Base-by-base conservation (phyloP, 2,797 vertebrate genomes). In the Anguilla megastoma region DNA sequence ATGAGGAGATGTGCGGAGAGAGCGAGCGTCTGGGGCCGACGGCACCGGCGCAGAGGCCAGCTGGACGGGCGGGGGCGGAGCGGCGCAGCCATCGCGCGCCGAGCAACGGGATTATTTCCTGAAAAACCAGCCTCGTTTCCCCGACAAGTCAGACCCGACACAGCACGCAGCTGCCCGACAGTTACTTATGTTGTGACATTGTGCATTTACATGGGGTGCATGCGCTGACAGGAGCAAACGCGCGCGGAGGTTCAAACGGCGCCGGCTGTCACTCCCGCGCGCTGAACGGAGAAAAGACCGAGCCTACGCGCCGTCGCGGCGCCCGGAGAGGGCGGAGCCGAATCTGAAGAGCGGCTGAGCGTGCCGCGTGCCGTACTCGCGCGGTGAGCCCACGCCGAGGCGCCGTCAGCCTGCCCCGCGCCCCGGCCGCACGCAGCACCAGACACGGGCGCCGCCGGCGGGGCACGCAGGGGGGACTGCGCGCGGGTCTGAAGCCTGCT, bases 111-210 rank as follows among this genome's bases (percentile, higher is more conserved):
- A 30, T 33, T 10, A 30, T 83, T 21, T 86, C 41, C 27, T 1
- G 8, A 87, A 79, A 69, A 89, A 80, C 86, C 80, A 60, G 74
- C 88, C 90, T 21, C 63, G 80, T 89, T 85, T 87, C 10, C 74
- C 33, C 18, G 4, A 36, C 27, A 2, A 79, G 74, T 24, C 74
- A 45, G 16, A 45, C 36, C 36, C 3, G 74, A 79, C 5, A 8
- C 21, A 21, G 71, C 16, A 30, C 8, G 30, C 21, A 6, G 5
- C 7, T 33, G 50, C 52, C 12, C 27, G 50, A 58, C 21, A 8
- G 12, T 33, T 8, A 14, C 27, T 2, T 18, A 36, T 41, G 76
- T 24, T 24, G 18, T 58, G 30, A 63, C 74, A 60, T 16, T 16
- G 4, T 41, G 82, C 16, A 41, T 2, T 18, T 21, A n/a, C 71